Base-by-base conservation (phyloP, 2,888 invertebrate species). In the Anagyrus pseudococci region DNA sequence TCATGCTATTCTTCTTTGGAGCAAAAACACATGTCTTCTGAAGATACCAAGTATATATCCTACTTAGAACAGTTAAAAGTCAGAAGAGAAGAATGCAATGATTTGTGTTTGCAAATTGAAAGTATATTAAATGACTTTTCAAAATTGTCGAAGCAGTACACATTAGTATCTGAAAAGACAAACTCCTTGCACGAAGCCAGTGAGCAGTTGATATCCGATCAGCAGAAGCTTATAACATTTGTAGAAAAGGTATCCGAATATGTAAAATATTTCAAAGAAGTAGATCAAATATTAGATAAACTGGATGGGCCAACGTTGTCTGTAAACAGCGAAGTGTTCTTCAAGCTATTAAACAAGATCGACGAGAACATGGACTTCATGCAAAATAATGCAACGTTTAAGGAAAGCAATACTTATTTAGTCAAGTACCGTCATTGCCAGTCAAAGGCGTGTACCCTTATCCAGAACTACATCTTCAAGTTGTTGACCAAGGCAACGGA, bases 111-210 rank as follows among this genome's bases (percentile, higher is more conserved):
- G 10, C 80, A 92, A 84, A 89, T 93, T 60, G 85, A 88, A 40
- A 84, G 85, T 25, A 88, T 91, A 17, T 83, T 94, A 75, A 84
- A 86, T 22, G 89, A 91, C 68, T 84, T 97, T 48, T 84, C 87
- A 44, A 85, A 87, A 43, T 81, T 98, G 0, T 87, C 89, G 44
- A 85, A 87, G 56, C 91, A 95, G 73, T 96, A 95, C 76, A 87
- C 90, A 56, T 87, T 91, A 75, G 96, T 97, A 0, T 93, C 96
- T 0, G 89, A 66, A 20, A 97, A 96, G 83, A 98, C 97, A 0
- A 94, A 93, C 77, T 92, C 94, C 0, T 82, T 98, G 4, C 96
- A 98, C 77, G 89, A 88, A 63, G 93, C 94, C 68, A 97, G 97
- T 79, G 96, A 97, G 75, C 93, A 96, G 75, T 83, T 98, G 7